Evolutionary conservation across 1,140 invertebrate species (phyloP).

Genomic region (Cydia fagiglandana): DNA sequence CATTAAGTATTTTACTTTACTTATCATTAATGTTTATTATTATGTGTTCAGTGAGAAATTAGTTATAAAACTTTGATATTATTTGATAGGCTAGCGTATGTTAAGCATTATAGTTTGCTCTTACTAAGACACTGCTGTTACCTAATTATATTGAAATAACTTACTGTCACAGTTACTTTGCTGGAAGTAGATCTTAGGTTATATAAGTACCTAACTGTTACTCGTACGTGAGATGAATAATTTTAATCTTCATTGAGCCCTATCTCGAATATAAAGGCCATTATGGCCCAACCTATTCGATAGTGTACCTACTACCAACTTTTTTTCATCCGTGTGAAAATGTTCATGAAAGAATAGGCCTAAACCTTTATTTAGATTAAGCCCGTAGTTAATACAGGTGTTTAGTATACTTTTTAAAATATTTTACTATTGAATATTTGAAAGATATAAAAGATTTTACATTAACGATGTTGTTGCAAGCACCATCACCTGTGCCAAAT

Average conservation of each 20-base stretch:
- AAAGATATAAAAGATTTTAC: slow-evolving; percentile 52
- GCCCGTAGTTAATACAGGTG: slow-evolving; percentile 70
- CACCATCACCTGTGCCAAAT: slow-evolving; percentile 75
- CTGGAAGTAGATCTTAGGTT: slow-evolving; percentile 16
- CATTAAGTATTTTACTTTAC: slow-evolving; percentile 21
- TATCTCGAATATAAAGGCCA: background rate
- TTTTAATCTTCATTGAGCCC: slow-evolving; percentile 5
- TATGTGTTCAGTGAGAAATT: slow-evolving; percentile 61
- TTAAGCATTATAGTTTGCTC: slow-evolving; percentile 48
- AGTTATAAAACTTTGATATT: slow-evolving; percentile 53
- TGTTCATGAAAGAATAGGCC: slow-evolving; percentile 63
- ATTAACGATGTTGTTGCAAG: slow-evolving; percentile 57
- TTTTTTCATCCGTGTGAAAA: slow-evolving; percentile 23
- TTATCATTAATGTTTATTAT: slow-evolving; percentile 41
- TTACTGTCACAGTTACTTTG: slow-evolving; percentile 18
- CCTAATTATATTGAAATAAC: slow-evolving; percentile 33
- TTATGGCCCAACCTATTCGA: slow-evolving; percentile 7
- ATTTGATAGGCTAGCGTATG: slow-evolving; percentile 47
- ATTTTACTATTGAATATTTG: slow-evolving; percentile 56
- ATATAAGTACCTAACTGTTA: background rate
- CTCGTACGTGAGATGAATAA: background rate
- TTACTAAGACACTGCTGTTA: slow-evolving; percentile 38
- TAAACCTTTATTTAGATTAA: slow-evolving; percentile 69
- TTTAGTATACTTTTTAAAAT: slow-evolving; percentile 64
- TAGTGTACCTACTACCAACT: slow-evolving; percentile 15